Evolutionary conservation across 2,113 vertebrate species (phyloP).

Genomic region (Atlantisia rogersi): DNA sequence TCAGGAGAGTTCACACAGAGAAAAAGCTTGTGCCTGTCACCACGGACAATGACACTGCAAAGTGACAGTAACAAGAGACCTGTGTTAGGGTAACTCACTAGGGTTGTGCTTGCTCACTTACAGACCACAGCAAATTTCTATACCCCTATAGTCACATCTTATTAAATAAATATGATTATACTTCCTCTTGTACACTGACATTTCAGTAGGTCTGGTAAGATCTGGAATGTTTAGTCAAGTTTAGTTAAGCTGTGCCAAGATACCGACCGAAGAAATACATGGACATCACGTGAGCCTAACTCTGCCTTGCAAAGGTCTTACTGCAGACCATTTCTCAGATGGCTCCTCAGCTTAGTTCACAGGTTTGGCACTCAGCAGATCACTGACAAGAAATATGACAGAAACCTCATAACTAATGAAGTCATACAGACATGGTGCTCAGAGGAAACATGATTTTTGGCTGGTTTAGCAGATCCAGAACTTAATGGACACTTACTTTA

Average conservation of each 20-base stretch:
- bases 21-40: not conserved
- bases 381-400: not conserved
- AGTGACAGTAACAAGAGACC: not conserved
- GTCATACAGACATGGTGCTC: not conserved
- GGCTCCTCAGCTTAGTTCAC: not conserved
- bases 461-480: not conserved
- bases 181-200: not conserved
- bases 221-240: not conserved
- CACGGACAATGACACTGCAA: not conserved
- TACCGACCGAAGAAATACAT: too few relatives aligned
- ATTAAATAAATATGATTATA: not conserved
- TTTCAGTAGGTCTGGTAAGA: not conserved
- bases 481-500: not conserved
- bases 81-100: not conserved
- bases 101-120: not conserved
- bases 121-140: not conserved
- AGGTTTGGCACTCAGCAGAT: not conserved
- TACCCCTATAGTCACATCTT: not conserved
- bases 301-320: not conserved
- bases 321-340: not conserved
- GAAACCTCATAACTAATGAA: not conserved
- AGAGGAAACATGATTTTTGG: not conserved
- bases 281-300: not conserved
- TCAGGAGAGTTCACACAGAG: not conserved
- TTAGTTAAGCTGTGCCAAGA: not conserved